Evolutionary conservation across 2,113 vertebrate species (phyloP), one percentile per base, ranked within the genome.

Genomic region (Dolichotis patagonum): DNA sequence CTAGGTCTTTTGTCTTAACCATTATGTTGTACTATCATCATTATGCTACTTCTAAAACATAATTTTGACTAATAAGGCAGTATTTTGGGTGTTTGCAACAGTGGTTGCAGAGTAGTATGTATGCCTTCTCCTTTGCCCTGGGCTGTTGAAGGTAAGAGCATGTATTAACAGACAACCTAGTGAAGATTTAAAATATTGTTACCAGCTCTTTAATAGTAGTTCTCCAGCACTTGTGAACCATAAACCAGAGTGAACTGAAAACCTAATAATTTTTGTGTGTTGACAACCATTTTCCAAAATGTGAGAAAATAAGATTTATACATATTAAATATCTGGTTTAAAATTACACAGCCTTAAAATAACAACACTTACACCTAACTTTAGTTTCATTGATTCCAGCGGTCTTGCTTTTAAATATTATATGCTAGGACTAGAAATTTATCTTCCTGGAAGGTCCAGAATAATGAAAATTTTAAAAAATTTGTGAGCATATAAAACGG

Each of bases 11-110:
- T 4, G 62, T 88, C 54, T 85, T 96, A 95, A 85, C 41, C 24
- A 38, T 93, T 97, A 46, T 46, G 14, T 73, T 95, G 32, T 35
- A 46, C 14, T 77, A 46, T 75, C 67, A 60, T 4, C 52, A 30
- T 85, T 81, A 24, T 94, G 32, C 65, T 67, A 49, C 54, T 96
- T 88, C 82, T 93, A 81, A 88, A 91, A 78, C 12, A 71, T 43
- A 78, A 78, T 92, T 90, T 86, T 95, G 80, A 73, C 38, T 92
- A n/a, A 78, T 88, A 88, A 81, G 32, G 54, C 32, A 49, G 13
- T 83, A 32, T 71, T 56, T 16, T 67, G 43, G 24, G 32, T 41
- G 9, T 4, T 78, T 24, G 43, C 78, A 22, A 69, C 32, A 63
- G 49, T 78, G 63, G 26, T 77, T 77, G 10, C 2, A 78, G 85